Evolutionary conservation across 2,888 invertebrate species (phyloP).

Genomic region (Epistrophe eligans): DNA sequence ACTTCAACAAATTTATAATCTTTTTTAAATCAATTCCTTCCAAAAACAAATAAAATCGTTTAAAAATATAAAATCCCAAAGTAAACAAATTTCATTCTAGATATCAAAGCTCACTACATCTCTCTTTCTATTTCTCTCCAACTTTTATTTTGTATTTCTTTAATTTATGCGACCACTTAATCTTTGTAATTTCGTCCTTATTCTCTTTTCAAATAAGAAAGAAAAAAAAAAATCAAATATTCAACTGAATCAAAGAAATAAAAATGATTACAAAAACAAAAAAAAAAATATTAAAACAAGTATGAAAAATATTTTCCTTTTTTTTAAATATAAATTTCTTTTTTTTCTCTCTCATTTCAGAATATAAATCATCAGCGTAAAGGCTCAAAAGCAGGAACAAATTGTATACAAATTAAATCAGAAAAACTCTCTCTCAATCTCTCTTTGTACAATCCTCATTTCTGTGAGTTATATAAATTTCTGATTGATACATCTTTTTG

Average conservation of each 20-base stretch:
- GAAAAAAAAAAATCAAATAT: conserved; percentile 22
- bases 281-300: conserved; percentile 14
- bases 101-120: too few species aligned
- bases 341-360: conserved; percentile 57
- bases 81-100: not conserved
- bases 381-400: conserved; percentile 61
- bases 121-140: not conserved
- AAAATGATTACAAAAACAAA: conserved; percentile 11
- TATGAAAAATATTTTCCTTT: conserved; percentile 28
- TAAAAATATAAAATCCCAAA: conserved; percentile 13
- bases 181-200: conserved; percentile 5
- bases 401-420: conserved; percentile 63
- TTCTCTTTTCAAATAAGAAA: not conserved
- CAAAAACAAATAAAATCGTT: not conserved
- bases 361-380: conserved; percentile 64
- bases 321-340: conserved; percentile 41
- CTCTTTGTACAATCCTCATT: not conserved
- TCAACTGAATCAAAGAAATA: conserved; percentile 43
- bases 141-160: conserved; percentile 5
- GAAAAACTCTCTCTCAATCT: conserved; percentile 1
- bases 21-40: conserved; percentile 10
- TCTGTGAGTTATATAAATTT: not conserved
- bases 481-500: conserved; percentile 51
- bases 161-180: conserved; percentile 50
- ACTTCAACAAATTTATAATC: not conserved